Conservation (phyloP, 1,140 invertebrate species). For the Eciton burchellii region DNA sequence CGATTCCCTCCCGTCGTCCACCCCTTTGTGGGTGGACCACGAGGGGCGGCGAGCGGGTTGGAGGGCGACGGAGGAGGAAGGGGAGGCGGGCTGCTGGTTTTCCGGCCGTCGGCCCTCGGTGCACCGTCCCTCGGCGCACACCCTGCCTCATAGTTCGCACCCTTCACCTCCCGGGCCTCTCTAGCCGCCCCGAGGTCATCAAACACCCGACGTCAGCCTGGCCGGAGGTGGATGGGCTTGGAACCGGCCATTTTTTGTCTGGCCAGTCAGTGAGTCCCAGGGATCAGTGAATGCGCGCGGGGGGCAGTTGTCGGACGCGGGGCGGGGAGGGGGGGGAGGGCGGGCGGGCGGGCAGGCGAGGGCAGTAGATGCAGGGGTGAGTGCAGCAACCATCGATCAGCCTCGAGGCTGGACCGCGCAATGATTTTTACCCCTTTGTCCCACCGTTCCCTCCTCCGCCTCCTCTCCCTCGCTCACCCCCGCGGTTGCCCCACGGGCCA, state of each 20-base stretch:
- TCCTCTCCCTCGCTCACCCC: slow-evolving; percentile 55
- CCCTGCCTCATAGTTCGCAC: slow-evolving; percentile 68
- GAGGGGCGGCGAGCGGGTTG: slow-evolving; percentile 51
- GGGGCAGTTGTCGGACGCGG: slow-evolving; percentile 60
- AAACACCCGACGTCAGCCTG: slow-evolving; percentile 85
- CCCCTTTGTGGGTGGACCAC: slow-evolving; percentile 73
- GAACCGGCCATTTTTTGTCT: slow-evolving; percentile 86
- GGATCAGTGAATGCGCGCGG: slow-evolving; percentile 83
- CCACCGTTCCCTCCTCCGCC: slow-evolving; percentile 77
- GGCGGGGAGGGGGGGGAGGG: too few species aligned
- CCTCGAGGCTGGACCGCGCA: slow-evolving; percentile 86
- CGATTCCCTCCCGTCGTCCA: slow-evolving; percentile 77
- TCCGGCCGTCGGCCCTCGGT: slow-evolving; percentile 74
- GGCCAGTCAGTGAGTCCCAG: slow-evolving; percentile 86
- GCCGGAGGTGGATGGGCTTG: slow-evolving; percentile 80
- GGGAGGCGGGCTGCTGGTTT: slow-evolving; percentile 70
- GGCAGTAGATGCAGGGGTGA: slow-evolving; percentile 77
- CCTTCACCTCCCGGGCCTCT: slow-evolving; percentile 75
- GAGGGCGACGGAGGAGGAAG: slow-evolving; percentile 46
- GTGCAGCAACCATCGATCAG: slow-evolving; percentile 85
- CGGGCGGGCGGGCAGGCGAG: too few species aligned
- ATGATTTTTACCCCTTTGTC: slow-evolving; percentile 86
- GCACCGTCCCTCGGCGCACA: slow-evolving; percentile 71
- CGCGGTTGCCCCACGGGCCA: slow-evolving; percentile 79
- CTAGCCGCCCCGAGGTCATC: slow-evolving; percentile 84